Conservation (phyloP, 2,888 invertebrate species). For the Harpalus rubripes region DNA sequence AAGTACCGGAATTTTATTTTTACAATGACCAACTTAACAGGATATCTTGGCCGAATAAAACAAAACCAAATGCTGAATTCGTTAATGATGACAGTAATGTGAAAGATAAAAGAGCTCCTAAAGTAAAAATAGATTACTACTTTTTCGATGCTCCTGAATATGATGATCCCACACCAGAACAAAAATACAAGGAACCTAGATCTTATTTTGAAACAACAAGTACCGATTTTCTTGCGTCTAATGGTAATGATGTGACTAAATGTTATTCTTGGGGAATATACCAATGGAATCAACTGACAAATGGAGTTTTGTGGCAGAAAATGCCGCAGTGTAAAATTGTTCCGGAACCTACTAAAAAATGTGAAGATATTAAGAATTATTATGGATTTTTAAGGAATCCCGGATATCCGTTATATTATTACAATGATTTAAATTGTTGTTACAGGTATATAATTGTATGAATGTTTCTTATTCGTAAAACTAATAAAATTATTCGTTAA, state of each 20-base stretch:
- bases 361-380: conserved; percentile 73
- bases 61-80: conserved; percentile 31
- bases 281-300: conserved; percentile 64
- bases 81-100: conserved; percentile 14
- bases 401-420: conserved; percentile 77
- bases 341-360: conserved; percentile 69
- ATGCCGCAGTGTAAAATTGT: conserved; percentile 69
- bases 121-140: conserved; percentile 72
- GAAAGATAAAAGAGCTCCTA: conserved; percentile 38
- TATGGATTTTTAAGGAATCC: conserved; percentile 77
- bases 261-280: conserved; percentile 38
- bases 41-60: conserved; percentile 70
- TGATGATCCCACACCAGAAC: conserved; percentile 55
- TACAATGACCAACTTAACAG: conserved; percentile 71
- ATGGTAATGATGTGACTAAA: conserved; percentile 33
- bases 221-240: conserved; percentile 19
- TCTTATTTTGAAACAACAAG: conserved; percentile 72
- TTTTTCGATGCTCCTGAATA: conserved; percentile 72
- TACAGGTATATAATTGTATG: conserved; percentile 74
- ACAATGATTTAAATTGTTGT: conserved; percentile 76
- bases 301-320: conserved; percentile 69
- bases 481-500: no score
- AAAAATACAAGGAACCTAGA: conserved; percentile 63
- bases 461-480: no score
- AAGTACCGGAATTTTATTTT: conserved; percentile 67